Conservation (phyloP, 2,113 vertebrate species). For the Hippocampus barbouri region DNA sequence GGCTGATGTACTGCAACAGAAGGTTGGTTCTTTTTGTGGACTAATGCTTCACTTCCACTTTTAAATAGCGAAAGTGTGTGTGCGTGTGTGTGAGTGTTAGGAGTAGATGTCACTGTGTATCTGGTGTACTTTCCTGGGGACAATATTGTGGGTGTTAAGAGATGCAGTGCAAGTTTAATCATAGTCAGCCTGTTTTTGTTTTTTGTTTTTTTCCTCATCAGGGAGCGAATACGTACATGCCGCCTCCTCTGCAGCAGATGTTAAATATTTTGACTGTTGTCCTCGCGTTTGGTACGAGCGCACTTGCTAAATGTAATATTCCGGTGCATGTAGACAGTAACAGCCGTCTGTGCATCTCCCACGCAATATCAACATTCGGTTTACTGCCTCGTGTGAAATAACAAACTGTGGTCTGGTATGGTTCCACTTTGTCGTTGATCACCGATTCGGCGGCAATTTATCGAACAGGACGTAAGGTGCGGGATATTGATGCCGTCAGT, state of each 20-base stretch:
- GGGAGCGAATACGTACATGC: neutral
- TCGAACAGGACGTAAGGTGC: neutral
- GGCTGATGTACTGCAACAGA: slow-evolving; percentile 48
- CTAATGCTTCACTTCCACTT: neutral
- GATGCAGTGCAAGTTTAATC: slow-evolving; percentile 13
- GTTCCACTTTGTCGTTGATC: no score
- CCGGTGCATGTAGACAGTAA: neutral
- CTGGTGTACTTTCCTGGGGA: neutral
- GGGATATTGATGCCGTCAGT: no score
- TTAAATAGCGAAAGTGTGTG: neutral
- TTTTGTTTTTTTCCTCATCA: neutral
- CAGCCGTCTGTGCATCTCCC: neutral
- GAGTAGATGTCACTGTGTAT: neutral
- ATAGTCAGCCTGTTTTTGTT: neutral
- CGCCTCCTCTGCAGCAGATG: slow-evolving; percentile 24
- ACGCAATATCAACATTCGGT: neutral
- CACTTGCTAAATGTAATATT: neutral
- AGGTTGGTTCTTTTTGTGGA: slow-evolving; percentile 53
- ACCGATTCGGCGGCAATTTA: no score
- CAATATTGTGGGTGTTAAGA: neutral
- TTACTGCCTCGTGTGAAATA: neutral
- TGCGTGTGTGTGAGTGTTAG: neutral
- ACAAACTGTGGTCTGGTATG: neutral
- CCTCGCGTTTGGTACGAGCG: slow-evolving; percentile 4
- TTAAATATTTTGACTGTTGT: slow-evolving; percentile 7